Base-by-base conservation (phyloP, 2,797 vertebrate genomes). In the Darevskia mixta region DNA sequence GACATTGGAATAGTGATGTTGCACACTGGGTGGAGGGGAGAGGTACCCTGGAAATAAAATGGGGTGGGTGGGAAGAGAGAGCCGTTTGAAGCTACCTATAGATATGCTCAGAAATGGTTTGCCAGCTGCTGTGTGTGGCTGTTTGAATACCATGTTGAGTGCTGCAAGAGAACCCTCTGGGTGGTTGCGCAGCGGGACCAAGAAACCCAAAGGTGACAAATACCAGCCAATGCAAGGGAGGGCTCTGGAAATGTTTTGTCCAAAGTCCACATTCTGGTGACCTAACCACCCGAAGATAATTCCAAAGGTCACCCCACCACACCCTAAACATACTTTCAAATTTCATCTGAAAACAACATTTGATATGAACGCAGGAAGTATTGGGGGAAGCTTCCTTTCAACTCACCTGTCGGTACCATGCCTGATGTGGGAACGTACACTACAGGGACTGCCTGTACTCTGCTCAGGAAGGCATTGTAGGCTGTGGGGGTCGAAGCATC, bases 381-480 rank as follows among this genome's bases (percentile, higher is more conserved):
- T 7, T n/a, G 9, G 25, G 8, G 55, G 43, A 45, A 5, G 1
- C 2, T 1, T 17, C 29, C 6, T 79, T 58, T 35, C 1, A 6
- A 43, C 79, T 90, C 82, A 96, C 95, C 96, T 92, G 89, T 3
- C n/a, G 92, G 95, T n/a, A 85, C 2, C 3, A 86, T 1, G 71
- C 87, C 79, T 8, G 45, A 3, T 17, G 93, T 83, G 58, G 95
- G 93, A 13, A 95, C 49, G 0, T 95, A 96, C 1, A 96, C 89
- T 18, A 94, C 61, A 0, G 96, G 95, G 49, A 94, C 87, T 0
- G 86, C 86, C 73, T 96, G 94, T 20, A 93, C 81, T 58, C 87
- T 92, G 76, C 91, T 92, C 23, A 95, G 82, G 82, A 96, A 93
- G 23, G 94, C 92, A 0, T 90, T 96, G 55, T 95, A 96, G 8